Evolutionary conservation across 2,797 vertebrate species (phyloP).

Genomic region (Craterocephalus amniculus): DNA sequence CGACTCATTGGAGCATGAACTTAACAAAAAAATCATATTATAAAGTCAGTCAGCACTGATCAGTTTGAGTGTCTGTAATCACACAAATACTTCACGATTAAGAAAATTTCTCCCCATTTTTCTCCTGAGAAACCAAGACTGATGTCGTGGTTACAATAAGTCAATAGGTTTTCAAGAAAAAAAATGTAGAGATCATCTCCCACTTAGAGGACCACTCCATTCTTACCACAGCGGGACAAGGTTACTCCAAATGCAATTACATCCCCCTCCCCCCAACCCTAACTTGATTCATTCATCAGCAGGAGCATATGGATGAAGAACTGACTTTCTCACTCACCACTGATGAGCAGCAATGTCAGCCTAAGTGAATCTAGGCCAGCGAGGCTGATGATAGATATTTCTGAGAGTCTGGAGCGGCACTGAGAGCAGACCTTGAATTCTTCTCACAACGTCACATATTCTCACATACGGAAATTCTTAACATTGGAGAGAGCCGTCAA

Average conservation of each 20-base stretch:
- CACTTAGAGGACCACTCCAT: neutral
- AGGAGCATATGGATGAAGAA: conserved; percentile 19
- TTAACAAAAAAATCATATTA: neutral
- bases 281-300: conserved; percentile 20
- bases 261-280: conserved; percentile 16
- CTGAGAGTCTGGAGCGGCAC: conserved; percentile 16
- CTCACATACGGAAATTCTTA: conserved; percentile 17
- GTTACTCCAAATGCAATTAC: conserved; percentile 33
- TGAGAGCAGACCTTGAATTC: conserved; percentile 33
- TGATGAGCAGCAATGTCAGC: neutral
- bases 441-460: conserved; percentile 20
- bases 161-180: conserved; percentile 5
- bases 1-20: neutral
- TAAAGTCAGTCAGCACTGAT: neutral
- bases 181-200: conserved; percentile 6
- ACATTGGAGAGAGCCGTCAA: conserved; percentile 23
- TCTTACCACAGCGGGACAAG: conserved; percentile 48
- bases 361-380: conserved; percentile 49
- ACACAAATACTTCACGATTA: neutral
- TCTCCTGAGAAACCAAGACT: neutral
- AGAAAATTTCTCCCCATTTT: conserved; percentile 1
- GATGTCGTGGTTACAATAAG: neutral
- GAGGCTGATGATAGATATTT: conserved; percentile 2
- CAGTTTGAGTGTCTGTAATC: neutral
- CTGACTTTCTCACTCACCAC: conserved; percentile 1